Conservation (phyloP, 2,113 vertebrate genomes). For the Pelecanoides urinatrix region DNA sequence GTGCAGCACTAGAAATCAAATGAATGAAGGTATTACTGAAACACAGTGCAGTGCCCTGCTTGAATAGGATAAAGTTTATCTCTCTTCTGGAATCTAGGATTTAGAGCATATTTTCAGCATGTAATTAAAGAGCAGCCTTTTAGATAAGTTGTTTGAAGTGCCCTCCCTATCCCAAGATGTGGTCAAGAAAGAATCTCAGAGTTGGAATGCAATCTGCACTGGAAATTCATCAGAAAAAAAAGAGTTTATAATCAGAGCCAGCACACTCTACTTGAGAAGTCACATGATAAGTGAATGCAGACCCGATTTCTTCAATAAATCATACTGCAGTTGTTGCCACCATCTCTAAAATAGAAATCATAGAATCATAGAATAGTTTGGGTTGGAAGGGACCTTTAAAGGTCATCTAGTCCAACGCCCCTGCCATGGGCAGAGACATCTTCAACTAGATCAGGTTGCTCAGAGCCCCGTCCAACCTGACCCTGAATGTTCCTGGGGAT, state of each 20-base stretch:
- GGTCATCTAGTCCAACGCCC: too few species aligned
- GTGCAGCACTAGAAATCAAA: background rate
- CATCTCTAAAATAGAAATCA: background rate
- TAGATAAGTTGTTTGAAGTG: background rate
- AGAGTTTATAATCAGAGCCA: background rate
- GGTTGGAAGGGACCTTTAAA: too few species aligned
- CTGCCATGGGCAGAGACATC: too few species aligned
- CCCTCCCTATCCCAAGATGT: background rate
- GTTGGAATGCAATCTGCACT: accelerated
- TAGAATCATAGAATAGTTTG: too few species aligned
- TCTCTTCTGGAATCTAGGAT: background rate
- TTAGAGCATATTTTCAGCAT: background rate
- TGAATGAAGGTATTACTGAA: background rate
- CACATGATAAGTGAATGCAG: background rate
- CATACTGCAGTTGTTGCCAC: background rate
- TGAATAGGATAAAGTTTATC: background rate
- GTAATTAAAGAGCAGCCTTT: background rate
- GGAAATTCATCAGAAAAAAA: background rate
- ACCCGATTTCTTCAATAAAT: background rate
- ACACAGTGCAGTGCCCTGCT: background rate
- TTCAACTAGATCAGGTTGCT: too few species aligned
- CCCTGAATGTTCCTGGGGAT: too few species aligned
- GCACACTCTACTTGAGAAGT: background rate
- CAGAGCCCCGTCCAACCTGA: too few species aligned
- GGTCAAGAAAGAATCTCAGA: background rate